phyloP scores from a whole-genome alignment of 2,888 invertebrate genomes.

The Camptogramma bilineatum region DNA sequence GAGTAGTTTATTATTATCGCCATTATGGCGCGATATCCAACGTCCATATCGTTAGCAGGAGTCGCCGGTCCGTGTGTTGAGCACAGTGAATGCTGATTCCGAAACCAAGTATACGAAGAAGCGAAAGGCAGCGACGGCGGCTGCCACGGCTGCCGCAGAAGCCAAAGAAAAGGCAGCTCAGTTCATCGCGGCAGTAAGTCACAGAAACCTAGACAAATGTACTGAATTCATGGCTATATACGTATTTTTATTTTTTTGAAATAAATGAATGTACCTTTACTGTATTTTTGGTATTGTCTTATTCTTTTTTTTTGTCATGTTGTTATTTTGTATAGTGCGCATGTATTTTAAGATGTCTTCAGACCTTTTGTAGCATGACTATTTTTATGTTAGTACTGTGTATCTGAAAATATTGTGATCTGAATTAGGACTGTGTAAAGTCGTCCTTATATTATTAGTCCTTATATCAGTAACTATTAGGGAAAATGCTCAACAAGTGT shows the following conservation, averaged over 20 bases:
- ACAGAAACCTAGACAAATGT: constrained; percentile 7
- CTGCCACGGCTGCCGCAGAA: constrained; percentile 16
- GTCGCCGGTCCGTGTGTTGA: constrained; percentile 10
- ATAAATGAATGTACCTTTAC: constrained; percentile 23
- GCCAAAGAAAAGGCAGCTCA: constrained; percentile 20
- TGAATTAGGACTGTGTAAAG: not conserved
- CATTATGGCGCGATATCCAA: constrained; percentile 12
- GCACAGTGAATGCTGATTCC: constrained; percentile 2
- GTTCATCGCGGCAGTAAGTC: constrained; percentile 30
- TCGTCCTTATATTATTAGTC: not conserved
- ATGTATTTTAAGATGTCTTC: constrained; percentile 16
- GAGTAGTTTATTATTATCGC: not conserved
- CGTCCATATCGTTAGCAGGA: constrained; percentile 24
- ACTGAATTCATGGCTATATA: constrained; percentile 5
- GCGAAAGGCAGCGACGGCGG: constrained; percentile 25
- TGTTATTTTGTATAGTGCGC: constrained; percentile 13
- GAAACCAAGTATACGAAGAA: constrained; percentile 26
- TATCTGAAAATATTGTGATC: too few relatives aligned
- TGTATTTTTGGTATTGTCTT: constrained; percentile 21
- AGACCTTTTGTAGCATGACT: constrained; percentile 23
- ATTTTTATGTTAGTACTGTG: not conserved
- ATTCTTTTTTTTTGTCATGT: constrained; percentile 18
- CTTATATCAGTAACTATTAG: not conserved
- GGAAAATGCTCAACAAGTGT: constrained; percentile 10
- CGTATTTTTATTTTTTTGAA: constrained; percentile 9